These are phyloP conservation scores for Megaptera novaeangliae DNA, from an alignment of 2,113 vertebrate genomes.

Conservation along the genomic window DNA sequence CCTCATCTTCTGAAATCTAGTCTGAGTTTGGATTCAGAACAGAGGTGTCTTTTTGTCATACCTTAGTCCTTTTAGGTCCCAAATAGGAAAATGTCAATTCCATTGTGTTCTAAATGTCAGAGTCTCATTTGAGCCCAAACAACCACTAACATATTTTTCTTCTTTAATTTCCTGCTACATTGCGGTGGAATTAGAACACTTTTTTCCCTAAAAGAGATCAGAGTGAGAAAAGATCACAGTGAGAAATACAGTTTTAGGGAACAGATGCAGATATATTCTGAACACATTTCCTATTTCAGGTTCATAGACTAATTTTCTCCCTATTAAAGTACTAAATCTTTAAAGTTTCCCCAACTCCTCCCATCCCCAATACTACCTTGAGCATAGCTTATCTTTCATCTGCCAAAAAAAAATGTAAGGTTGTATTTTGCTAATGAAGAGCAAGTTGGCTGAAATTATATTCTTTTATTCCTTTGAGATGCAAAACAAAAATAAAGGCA, in stretches of 20 bases:
- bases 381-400: conserved; percentile 44
- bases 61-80: background rate
- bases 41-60: background rate
- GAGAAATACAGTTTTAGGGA: conserved; percentile 14
- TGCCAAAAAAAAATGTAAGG: background rate
- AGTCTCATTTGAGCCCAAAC: background rate
- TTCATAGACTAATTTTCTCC: conserved; percentile 52
- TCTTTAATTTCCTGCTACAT: background rate
- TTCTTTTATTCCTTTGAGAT: background rate
- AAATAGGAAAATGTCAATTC: background rate
- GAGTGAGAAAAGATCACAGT: conserved; percentile 42
- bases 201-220: background rate
- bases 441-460: conserved; percentile 3
- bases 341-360: background rate
- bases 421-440: conserved; percentile 67
- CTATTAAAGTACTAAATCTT: background rate
- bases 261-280: conserved; percentile 21
- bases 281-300: conserved; percentile 21
- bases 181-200: background rate
- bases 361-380: fast-evolving
- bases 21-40: background rate
- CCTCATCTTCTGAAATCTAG: background rate
- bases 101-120: background rate
- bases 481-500: conserved; percentile 43
- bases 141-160: background rate